Base-by-base conservation (phyloP, 1,140 invertebrate genomes). In the Microplitis mediator region DNA sequence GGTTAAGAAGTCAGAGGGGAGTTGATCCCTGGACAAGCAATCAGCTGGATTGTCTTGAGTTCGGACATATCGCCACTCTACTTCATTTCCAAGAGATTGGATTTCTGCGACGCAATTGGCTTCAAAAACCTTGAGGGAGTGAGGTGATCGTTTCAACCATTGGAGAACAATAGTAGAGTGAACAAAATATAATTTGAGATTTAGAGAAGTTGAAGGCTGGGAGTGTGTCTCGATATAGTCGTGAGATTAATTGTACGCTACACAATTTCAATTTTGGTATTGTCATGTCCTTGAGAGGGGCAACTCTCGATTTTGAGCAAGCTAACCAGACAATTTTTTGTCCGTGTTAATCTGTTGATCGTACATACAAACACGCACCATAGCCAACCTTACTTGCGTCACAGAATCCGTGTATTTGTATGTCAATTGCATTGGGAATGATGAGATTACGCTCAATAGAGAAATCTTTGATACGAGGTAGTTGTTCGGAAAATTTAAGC, bases 11-110 rank as follows among this genome's bases (percentile, higher is more conserved):
- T 74, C 71, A 11, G 56, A 51, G 11, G 73, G 69, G 34, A 51
- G n/a, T 8, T 74, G 51, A 9, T 73, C 76, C 5, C 77, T n/a
- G 0, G 74, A 76, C 32, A 73, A 58, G 14, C 75, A 68, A 23
- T 23, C 23, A 23, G 23, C 23, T 23, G 23, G 23, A 23, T 23
- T 2, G 23, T 23, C 23, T 23, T 2, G 23, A 23, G 23, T 23
- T 23, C 23, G 23, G 23, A 23, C 2, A 23, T 23, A 2, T 23
- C 23, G 56, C 78, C 75, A 5, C 13, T 50, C 45, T 6, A 50
- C 13, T 1, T 50, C 13, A 6, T 13, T 50, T 50, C 45, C 2
- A 1, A 13, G 13, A 9, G 45, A 9, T 50, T 1, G 45, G 2
- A 50, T 50, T 13, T 50, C 2, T 13, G 45, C 2, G 6, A 50